A percentile compares a stretch with the other conserved stretches of the same genome.
These are phyloP conservation scores for Meriones psammophilus DNA, from an alignment of 2,797 vertebrate species.

Conservation along the genomic window DNA sequence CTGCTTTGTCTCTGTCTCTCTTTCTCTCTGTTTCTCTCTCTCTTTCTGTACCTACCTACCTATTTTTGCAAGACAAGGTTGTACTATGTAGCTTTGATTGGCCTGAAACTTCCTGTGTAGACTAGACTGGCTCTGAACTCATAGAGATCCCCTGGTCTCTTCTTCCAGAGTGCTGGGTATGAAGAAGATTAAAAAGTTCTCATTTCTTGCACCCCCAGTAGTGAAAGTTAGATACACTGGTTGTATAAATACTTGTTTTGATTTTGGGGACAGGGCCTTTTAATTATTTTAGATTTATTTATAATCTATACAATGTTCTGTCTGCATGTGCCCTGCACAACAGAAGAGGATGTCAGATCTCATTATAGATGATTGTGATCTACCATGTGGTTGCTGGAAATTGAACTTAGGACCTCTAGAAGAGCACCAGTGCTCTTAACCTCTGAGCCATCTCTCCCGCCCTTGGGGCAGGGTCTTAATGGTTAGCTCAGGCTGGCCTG, in stretches of 20 bases:
- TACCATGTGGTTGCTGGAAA: too few species aligned
- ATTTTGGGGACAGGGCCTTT: neutral
- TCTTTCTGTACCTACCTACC: too few species aligned
- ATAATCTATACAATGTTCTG: too few species aligned
- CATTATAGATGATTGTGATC: too few species aligned
- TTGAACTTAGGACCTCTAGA: too few species aligned
- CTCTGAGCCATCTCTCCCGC: too few species aligned
- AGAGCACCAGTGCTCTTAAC: too few species aligned
- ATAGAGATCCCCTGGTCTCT: neutral
- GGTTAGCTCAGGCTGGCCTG: neutral
- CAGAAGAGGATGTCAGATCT: too few species aligned
- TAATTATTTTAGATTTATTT: too few species aligned
- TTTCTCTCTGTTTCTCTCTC: too few species aligned
- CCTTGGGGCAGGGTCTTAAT: neutral
- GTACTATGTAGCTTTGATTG: neutral
- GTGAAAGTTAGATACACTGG: neutral
- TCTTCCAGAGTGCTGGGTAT: neutral
- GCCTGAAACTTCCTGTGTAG: neutral
- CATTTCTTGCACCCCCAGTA: neutral
- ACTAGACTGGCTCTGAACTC: neutral
- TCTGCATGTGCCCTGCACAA: too few species aligned
- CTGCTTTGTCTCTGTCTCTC: too few species aligned
- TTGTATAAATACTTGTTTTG: neutral
- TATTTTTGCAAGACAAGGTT: neutral
- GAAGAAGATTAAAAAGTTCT: neutral